These are phyloP conservation scores for Zootermopsis nevadensis DNA, from an alignment of 2,888 invertebrate genomes.

Conservation along the genomic window DNA sequence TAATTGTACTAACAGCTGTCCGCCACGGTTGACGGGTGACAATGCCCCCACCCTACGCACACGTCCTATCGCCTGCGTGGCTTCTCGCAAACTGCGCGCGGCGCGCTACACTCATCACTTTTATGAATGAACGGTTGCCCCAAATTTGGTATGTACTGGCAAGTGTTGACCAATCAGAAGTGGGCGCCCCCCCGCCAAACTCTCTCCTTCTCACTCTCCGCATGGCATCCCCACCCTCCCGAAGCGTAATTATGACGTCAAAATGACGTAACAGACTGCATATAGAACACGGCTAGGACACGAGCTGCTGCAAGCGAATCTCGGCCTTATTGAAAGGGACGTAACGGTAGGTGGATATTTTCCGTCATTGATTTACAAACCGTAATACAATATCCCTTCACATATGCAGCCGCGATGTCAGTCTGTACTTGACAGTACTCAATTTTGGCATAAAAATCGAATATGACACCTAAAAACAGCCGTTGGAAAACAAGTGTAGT, in stretches of 20 bases:
- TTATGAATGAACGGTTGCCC: constrained; percentile 88
- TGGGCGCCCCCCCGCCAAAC: constrained; percentile 57
- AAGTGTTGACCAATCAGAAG: constrained; percentile 67
- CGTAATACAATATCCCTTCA: not conserved
- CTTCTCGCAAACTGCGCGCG: constrained; percentile 70
- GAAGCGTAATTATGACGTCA: constrained; percentile 54
- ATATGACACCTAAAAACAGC: constrained; percentile 3
- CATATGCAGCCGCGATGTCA: not conserved
- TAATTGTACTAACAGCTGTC: not conserved
- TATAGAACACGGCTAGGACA: constrained; percentile 49
- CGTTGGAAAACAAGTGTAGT: not conserved
- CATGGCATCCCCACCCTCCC: constrained; percentile 48
- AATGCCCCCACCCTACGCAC: constrained; percentile 36
- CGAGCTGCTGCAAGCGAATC: constrained; percentile 21
- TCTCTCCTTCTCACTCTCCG: constrained; percentile 50
- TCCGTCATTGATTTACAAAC: not conserved
- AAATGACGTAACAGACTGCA: constrained; percentile 55
- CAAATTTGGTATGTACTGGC: constrained; percentile 82
- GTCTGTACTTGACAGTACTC: not conserved
- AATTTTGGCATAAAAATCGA: not conserved
- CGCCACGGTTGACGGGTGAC: not conserved
- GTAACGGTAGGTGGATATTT: not conserved
- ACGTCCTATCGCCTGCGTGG: constrained; percentile 57
- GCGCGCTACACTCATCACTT: constrained; percentile 78
- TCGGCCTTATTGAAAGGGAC: not conserved